These are phyloP conservation scores for Cephalotes varians DNA, from an alignment of 2,888 invertebrate species.

Conservation along the genomic window DNA sequence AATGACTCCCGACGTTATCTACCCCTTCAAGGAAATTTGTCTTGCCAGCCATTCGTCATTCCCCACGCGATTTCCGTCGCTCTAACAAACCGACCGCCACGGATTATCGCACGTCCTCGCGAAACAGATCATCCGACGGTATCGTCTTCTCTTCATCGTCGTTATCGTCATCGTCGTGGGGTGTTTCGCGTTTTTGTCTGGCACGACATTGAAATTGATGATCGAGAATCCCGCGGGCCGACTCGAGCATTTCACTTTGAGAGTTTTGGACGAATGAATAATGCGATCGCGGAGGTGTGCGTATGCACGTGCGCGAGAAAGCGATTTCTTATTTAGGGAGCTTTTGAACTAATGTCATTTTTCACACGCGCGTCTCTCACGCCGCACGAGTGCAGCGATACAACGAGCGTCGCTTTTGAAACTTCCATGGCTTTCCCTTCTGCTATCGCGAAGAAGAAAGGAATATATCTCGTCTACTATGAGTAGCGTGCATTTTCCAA, in stretches of 20 bases:
- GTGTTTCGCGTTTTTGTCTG: constrained; percentile 53
- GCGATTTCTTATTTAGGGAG: constrained; percentile 82
- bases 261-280: constrained; percentile 67
- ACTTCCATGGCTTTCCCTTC: constrained; percentile 6
- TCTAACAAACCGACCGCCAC: constrained; percentile 52
- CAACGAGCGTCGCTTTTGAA: constrained; percentile 32
- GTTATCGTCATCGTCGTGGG: constrained; percentile 20
- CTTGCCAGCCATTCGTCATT: constrained; percentile 68
- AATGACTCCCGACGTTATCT: constrained; percentile 72
- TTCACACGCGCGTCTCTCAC: constrained; percentile 73
- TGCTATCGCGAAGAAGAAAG: not conserved
- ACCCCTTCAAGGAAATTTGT: constrained; percentile 70
- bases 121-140: constrained; percentile 57
- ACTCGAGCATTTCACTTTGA: constrained; percentile 70
- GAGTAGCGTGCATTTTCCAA: constrained; percentile 45
- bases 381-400: constrained; percentile 35
- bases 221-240: constrained; percentile 62
- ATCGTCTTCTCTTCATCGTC: not conserved
- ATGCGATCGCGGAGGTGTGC: constrained; percentile 52
- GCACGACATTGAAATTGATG: constrained; percentile 78
- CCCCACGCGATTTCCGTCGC: constrained; percentile 55
- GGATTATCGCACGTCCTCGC: constrained; percentile 55
- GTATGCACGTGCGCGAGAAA: constrained; percentile 41
- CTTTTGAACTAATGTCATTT: constrained; percentile 80
- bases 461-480: constrained; percentile 30